These are phyloP conservation scores for Ophion ventricosus DNA, from an alignment of 2,888 invertebrate species.

Conservation along the genomic window DNA sequence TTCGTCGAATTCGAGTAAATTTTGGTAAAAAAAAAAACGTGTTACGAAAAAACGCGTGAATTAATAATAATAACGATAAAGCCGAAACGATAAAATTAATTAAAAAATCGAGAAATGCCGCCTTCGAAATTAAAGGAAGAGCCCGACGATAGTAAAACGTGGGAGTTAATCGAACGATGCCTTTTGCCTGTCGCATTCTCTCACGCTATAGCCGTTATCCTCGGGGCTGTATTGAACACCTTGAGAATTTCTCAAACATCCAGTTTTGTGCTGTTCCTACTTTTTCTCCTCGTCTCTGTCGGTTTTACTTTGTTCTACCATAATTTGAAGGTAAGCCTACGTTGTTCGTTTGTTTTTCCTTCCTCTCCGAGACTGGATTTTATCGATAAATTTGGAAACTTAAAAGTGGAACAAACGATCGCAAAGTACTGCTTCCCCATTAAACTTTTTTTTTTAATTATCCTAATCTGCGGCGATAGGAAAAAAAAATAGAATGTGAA, in stretches of 20 bases:
- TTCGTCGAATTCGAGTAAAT: constrained; percentile 59
- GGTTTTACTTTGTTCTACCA: constrained; percentile 93
- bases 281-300: constrained; percentile 89
- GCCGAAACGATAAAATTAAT: constrained; percentile 35
- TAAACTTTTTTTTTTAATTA: neutral
- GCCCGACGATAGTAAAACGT: constrained; percentile 82
- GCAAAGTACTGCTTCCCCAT: neutral
- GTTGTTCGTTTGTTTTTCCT: neutral
- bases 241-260: constrained; percentile 90
- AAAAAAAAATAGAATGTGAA: neutral
- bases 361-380: neutral
- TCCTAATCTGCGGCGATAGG: neutral
- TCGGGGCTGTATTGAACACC: constrained; percentile 89
- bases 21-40: constrained; percentile 43
- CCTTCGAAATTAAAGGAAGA: constrained; percentile 76
- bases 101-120: constrained; percentile 67
- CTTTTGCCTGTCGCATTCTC: constrained; percentile 91
- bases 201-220: constrained; percentile 91
- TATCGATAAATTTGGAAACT: neutral
- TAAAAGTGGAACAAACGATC: neutral
- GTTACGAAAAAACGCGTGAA: constrained; percentile 55
- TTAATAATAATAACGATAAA: constrained; percentile 41
- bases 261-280: constrained; percentile 91
- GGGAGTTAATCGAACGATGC: constrained; percentile 89
- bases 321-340: constrained; percentile 89